Base-by-base conservation (phyloP, 1,140 invertebrate genomes). In the Diachasma alloeum region DNA sequence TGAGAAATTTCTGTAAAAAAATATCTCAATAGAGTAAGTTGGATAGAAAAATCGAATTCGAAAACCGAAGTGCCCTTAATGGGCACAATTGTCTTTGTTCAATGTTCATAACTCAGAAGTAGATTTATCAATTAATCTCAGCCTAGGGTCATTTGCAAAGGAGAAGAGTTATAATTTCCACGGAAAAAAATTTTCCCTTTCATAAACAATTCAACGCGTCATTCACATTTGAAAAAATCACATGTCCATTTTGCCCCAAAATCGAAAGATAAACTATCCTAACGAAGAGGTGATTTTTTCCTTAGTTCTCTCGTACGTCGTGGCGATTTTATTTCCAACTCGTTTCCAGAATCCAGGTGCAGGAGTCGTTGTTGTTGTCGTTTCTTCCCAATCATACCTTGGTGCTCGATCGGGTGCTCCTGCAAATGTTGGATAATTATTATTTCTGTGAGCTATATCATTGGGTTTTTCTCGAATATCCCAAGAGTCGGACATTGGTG, bases 291-390 rank as follows among this genome's bases (percentile, higher is more conserved):
- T 85, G 67, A 91, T 89, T 82, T 88, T 91, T 48, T 91, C 89
- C 85, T 91, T 92, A 6, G 91, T 90, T 81, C 86, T 91, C 37
- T 85, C 86, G 73, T 84, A 85, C 5, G 85, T 81, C 19, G 53
- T 80, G n/a, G 83, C 84, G 68, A 92, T 85, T 87, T 90, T 91
- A 71, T 86, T 83, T 26, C 90, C 89, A 67, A 92, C 63, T 82
- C 84, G 90, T 42, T 81, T 83, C 92, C 92, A 93, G 81, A 93
- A 91, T 44, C 91, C 88, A 37, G 88, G 82, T 72, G 88, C 81
- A 82, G 85, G 82, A 44, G 87, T 84, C 39, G 78, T 81, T 69
- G 83, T 84, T 70, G 73, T 77, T 68, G 82, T 22, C 3, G 15
- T 63, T 5, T 39, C 70, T 79, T 83, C 77, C 6, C 37, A 46